These are phyloP conservation scores for Brienomyrus brachyistius DNA, from an alignment of 2,113 vertebrate species.

Conservation along the genomic window DNA sequence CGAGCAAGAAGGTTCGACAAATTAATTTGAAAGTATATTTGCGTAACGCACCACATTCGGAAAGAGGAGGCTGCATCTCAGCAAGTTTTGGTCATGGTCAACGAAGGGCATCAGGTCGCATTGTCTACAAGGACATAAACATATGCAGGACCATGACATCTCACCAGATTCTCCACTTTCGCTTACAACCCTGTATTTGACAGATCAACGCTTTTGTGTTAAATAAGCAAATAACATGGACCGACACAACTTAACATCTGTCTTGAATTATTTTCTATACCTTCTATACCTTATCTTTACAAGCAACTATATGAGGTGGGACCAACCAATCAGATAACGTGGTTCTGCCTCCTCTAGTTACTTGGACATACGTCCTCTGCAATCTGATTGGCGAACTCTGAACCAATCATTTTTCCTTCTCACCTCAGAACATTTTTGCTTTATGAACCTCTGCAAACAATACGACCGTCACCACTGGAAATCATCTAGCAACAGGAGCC, in stretches of 20 bases:
- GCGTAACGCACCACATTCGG: not conserved
- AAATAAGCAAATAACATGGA: not conserved
- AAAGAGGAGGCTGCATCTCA: not conserved
- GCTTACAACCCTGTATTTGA: not conserved
- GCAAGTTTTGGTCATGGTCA: not conserved
- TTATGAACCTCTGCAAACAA: not conserved
- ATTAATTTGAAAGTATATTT: not conserved
- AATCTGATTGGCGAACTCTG: not conserved
- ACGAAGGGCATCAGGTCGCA: not conserved
- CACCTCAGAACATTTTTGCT: not conserved
- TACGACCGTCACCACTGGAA: not conserved
- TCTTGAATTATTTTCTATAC: not conserved
- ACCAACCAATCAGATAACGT: not conserved
- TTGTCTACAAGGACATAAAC: fast-evolving
- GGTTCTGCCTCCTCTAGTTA: not conserved
- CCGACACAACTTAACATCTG: not conserved
- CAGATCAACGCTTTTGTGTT: not conserved
- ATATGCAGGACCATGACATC: not conserved
- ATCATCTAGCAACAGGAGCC: not conserved
- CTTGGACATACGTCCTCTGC: not conserved
- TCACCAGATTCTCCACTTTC: not conserved
- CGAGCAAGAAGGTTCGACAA: not conserved
- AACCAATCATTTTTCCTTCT: not conserved
- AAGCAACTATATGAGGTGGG: not conserved
- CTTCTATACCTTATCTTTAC: not conserved